Percentiles rank a stretch among this genome's conserved stretches.
These are phyloP conservation scores for Sacculina carcini DNA, from an alignment of 2,888 invertebrate species.

Conservation along the genomic window DNA sequence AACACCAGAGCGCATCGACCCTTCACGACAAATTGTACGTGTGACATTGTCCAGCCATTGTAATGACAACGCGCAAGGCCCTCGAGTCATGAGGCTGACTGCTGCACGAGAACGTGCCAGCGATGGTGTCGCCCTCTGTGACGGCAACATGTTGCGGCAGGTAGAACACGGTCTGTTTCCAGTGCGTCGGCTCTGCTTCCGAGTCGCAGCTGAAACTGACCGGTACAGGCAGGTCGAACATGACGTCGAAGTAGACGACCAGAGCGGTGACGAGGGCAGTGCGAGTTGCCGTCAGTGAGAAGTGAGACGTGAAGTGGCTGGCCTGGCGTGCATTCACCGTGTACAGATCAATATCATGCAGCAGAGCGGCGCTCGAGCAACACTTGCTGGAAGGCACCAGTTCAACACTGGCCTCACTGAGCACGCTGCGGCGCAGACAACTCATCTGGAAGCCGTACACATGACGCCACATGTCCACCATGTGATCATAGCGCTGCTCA, in stretches of 20 bases:
- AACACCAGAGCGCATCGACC: too few relatives aligned
- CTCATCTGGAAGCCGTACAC: conserved; percentile 87
- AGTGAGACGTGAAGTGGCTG: conserved; percentile 18
- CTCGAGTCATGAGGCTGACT: not conserved
- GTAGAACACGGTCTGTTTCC: conserved; percentile 82
- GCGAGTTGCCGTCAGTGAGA: conserved; percentile 15
- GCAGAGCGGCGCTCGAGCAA: conserved; percentile 21
- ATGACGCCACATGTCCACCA: conserved; percentile 66
- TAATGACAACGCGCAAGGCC: not conserved
- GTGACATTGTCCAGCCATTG: not conserved
- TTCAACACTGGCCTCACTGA: conserved; percentile 46
- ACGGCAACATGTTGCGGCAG: conserved; percentile 43
- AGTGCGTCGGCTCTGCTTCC: conserved; percentile 46
- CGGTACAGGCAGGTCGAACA: conserved; percentile 41
- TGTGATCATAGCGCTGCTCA: conserved; percentile 35
- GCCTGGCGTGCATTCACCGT: not conserved
- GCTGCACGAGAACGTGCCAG: not conserved
- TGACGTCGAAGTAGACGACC: conserved; percentile 69
- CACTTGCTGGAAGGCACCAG: conserved; percentile 30
- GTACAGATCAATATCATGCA: conserved; percentile 10
- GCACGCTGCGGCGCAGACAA: conserved; percentile 56
- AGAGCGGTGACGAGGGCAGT: conserved; percentile 43
- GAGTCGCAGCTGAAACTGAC: conserved; percentile 57
- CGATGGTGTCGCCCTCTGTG: conserved; percentile 21
- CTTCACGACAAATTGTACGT: not conserved